Percentiles rank a stretch among this genome's conserved stretches.
phyloP scores from a whole-genome alignment of 2,888 invertebrate species.

The Tortricodes alternella region DNA sequence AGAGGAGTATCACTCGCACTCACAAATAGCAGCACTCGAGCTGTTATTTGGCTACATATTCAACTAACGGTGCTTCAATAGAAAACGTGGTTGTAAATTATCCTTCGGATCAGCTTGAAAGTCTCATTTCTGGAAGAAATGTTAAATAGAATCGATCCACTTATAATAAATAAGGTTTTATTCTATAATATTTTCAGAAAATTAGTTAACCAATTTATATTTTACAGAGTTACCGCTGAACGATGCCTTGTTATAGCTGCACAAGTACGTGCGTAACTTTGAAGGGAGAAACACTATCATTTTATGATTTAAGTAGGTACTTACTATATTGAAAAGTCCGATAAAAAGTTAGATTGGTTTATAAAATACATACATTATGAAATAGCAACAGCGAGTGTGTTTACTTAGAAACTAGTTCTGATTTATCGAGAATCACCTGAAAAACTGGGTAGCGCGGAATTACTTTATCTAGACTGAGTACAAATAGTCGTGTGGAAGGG shows the following conservation, averaged over 20 bases:
- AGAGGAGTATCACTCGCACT: no score
- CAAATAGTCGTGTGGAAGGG: not conserved
- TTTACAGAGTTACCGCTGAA: slow-evolving; percentile 11
- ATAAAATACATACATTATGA: slow-evolving; percentile 18
- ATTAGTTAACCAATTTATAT: slow-evolving; percentile 1
- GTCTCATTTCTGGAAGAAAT: not conserved
- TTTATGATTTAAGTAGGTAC: slow-evolving; percentile 19
- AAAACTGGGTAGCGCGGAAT: slow-evolving; percentile 10
- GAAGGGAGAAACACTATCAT: slow-evolving; percentile 20
- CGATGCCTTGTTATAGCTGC: slow-evolving; percentile 9
- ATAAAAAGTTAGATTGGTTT: slow-evolving; percentile 20
- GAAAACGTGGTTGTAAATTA: slow-evolving; percentile 31
- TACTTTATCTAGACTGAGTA: slow-evolving; percentile 6
- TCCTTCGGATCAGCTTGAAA: no score
- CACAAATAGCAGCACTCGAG: no score
- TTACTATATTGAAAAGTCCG: slow-evolving; percentile 16
- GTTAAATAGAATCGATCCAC: not conserved
- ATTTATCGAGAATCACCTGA: slow-evolving; percentile 16
- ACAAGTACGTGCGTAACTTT: slow-evolving; percentile 10
- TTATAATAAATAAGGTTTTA: slow-evolving; percentile 1
- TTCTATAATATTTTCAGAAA: slow-evolving; percentile 4
- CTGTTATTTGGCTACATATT: slow-evolving; percentile 25
- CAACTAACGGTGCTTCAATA: slow-evolving; percentile 32
- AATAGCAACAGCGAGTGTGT: slow-evolving; percentile 4
- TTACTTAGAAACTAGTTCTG: slow-evolving; percentile 20